Percentiles rank a stretch among this genome's conserved stretches.
Conservation (phyloP, 2,113 vertebrate species). For the Hydrolagus affinis region DNA sequence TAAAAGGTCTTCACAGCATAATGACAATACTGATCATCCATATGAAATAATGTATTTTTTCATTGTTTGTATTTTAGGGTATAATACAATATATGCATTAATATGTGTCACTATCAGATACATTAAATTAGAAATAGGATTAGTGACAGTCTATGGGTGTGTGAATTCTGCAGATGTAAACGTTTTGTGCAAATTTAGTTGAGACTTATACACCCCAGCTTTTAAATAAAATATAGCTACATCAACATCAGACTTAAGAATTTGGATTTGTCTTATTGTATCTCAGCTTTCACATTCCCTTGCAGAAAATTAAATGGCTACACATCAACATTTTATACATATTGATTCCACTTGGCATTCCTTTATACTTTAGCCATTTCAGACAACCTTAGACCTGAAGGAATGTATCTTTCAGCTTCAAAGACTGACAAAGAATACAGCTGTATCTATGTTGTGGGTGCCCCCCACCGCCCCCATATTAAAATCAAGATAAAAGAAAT, state of each 20-base stretch:
- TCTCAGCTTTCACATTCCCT: not conserved
- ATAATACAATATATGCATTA: not conserved
- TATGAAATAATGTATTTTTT: conserved; percentile 30
- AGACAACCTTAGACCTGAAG: too few relatives aligned
- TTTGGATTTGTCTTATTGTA: not conserved
- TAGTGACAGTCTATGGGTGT: not conserved
- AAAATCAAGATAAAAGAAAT: too few relatives aligned
- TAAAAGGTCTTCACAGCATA: conserved; percentile 15
- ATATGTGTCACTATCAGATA: not conserved
- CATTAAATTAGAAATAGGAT: not conserved
- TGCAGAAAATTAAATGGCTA: not conserved
- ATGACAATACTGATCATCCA: not conserved
- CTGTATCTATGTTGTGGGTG: too few relatives aligned
- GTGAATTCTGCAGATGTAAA: not conserved
- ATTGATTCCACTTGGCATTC: too few relatives aligned
- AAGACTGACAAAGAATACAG: too few relatives aligned
- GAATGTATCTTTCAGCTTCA: too few relatives aligned
- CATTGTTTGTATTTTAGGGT: not conserved
- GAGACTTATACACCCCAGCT: not conserved
- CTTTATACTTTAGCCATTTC: too few relatives aligned
- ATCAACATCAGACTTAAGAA: not conserved
- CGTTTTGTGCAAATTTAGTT: conserved; percentile 10
- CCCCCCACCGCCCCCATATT: too few relatives aligned
- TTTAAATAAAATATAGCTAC: conserved; percentile 18
- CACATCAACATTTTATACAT: not conserved